Evolutionary conservation across 2,797 vertebrate genomes (phyloP), one percentile per base, ranked within the genome.

Genomic region (Graptemys geographica): DNA sequence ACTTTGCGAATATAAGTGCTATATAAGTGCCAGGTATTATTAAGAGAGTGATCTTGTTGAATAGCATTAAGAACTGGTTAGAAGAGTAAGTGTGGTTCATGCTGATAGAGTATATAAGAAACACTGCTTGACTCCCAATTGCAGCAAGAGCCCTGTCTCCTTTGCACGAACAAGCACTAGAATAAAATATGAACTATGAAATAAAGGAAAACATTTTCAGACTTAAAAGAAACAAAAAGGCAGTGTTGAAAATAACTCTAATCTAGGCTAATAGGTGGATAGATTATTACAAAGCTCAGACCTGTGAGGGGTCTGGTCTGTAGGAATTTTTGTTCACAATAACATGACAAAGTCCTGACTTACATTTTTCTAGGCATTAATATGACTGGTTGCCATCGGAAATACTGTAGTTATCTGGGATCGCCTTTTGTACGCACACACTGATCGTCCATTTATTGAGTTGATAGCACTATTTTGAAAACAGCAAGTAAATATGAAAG

Each of bases 371-470:
- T 96, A 97, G 95, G 96, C 95, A 97, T 90, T 97, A 97, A 95
- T 55, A 90, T 94, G 95, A 96, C 91, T 90, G 94, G 97, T 98
- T 98, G 97, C 98, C 97, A 96, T 96, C 97, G 98, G 96, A 95
- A 97, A 98, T 79, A 85, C 96, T 94, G 93, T 94, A 97, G 97
- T 98, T 98, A 97, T 97, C 97, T 93, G 92, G 94, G 96, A 96
- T 97, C 95, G 86, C 95, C 96, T 93, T 96, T 93, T 86, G 72
- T 93, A 80, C 96, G 84, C 83, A 95, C 57, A 37, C 31, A 76
- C 41, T 79, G 31, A 88, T 2, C 59, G 84, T 86, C 81, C 86
- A 89, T 7, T 90, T 44, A 33, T 76, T 87, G 88, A 92, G 81
- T 96, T 97, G 86, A 86, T 86, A 88, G 53, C 92, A 88, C 44